Conservation (phyloP, 2,797 vertebrate genomes). For the Phoebastria nigripes region DNA sequence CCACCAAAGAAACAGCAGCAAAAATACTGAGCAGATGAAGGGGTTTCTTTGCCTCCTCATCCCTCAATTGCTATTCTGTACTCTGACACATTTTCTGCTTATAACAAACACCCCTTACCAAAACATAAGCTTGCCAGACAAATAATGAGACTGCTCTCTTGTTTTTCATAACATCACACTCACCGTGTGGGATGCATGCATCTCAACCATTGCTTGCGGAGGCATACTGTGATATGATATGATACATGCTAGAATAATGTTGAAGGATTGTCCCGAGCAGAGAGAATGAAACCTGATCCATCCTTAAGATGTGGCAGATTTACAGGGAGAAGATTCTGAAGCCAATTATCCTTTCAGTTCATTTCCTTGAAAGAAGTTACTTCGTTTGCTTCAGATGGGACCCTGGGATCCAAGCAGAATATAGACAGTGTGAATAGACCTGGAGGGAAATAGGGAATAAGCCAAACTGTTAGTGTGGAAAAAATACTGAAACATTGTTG, state of each 20-base stretch:
- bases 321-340: background rate
- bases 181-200: background rate
- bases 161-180: background rate
- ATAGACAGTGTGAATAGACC: background rate
- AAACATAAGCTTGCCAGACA: background rate
- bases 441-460: background rate
- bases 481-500: background rate
- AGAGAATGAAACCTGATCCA: background rate
- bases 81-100: background rate
- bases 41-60: background rate
- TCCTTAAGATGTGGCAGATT: background rate
- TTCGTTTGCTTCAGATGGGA: background rate
- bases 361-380: background rate
- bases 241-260: background rate
- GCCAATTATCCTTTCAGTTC: background rate
- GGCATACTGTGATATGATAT: background rate
- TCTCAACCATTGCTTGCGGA: background rate
- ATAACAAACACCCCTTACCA: background rate
- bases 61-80: background rate
- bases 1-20: background rate
- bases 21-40: fast-evolving
- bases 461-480: background rate
- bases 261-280: background rate
- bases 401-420: background rate
- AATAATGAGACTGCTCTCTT: background rate